Percentiles rank a stretch among this genome's conserved stretches.
Evolutionary conservation across 2,113 vertebrate species (phyloP).

Genomic region (Crotalus helleri): DNA sequence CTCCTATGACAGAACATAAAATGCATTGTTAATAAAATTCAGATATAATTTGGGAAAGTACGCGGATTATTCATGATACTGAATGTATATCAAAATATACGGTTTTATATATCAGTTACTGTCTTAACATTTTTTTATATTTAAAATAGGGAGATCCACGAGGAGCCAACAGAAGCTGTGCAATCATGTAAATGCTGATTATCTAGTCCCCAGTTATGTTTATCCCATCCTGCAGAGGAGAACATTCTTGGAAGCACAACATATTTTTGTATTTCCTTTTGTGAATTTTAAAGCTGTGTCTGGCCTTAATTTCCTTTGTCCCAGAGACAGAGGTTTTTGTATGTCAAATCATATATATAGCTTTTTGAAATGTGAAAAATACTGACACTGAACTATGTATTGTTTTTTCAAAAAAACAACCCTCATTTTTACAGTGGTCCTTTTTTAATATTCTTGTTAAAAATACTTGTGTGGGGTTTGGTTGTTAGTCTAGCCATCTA

Average conservation of each 20-base stretch:
- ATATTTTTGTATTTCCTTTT: conserved; percentile 70
- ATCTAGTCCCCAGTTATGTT: conserved; percentile 47
- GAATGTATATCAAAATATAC: background rate
- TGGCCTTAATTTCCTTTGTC: conserved; percentile 74
- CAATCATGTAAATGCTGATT: conserved; percentile 78
- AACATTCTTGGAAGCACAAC: conserved; percentile 75
- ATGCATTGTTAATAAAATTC: background rate
- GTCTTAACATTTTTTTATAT: conserved; percentile 15
- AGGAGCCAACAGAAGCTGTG: conserved; percentile 70
- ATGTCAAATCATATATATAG: conserved; percentile 57
- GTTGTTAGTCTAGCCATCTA: conserved; percentile 51
- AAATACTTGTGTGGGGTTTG: conserved; percentile 58
- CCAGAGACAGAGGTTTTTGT: conserved; percentile 61
- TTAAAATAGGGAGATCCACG: conserved; percentile 67
- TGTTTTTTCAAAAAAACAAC: conserved; percentile 50
- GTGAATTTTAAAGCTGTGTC: conserved; percentile 70
- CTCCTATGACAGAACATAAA: background rate
- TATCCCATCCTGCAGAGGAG: conserved; percentile 62
- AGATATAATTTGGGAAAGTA: background rate
- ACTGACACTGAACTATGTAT: conserved; percentile 50
- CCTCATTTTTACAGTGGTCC: conserved; percentile 47
- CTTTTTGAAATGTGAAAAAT: conserved; percentile 65
- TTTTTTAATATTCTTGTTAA: conserved; percentile 58
- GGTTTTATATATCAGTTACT: background rate
- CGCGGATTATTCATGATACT: background rate